phyloP scores from a whole-genome alignment of 2,113 vertebrate species.

The Psilopogon haemacephalus region DNA sequence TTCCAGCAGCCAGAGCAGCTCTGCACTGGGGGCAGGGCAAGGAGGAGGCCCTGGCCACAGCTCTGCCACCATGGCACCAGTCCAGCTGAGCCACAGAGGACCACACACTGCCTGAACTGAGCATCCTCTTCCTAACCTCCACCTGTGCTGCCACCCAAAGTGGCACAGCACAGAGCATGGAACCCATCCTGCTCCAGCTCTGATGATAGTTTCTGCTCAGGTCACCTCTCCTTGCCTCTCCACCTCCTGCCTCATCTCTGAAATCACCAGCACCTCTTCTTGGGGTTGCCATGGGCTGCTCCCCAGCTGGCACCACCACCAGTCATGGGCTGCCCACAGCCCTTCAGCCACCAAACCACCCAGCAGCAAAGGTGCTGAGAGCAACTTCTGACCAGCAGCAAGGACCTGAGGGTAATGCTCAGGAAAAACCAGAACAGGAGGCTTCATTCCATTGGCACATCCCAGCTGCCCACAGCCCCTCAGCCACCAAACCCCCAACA shows the following conservation, averaged over 20 bases:
- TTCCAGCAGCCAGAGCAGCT: neutral
- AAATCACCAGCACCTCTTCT: neutral
- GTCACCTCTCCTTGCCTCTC: neutral
- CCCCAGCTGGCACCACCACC: too few species aligned
- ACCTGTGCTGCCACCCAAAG: neutral
- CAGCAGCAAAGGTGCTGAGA: neutral
- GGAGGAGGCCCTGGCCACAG: neutral
- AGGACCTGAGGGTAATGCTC: neutral
- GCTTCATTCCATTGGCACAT: neutral
- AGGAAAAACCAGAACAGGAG: neutral
- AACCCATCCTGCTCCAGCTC: neutral
- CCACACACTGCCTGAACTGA: neutral
- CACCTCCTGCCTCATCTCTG: neutral
- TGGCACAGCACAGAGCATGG: neutral
- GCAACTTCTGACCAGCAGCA: neutral
- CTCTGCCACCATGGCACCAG: rapidly evolving
- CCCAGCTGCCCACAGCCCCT: neutral
- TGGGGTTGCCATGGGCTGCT: too few species aligned
- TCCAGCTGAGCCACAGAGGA: neutral
- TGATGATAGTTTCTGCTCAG: neutral
- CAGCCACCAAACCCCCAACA: neutral
- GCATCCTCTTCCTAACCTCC: neutral
- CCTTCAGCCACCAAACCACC: neutral
- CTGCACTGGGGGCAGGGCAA: rapidly evolving
- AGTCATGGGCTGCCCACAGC: too few species aligned